Evolutionary conservation across 2,797 vertebrate genomes (phyloP).

Genomic region (Lepidocolaptes lacrymiger): DNA sequence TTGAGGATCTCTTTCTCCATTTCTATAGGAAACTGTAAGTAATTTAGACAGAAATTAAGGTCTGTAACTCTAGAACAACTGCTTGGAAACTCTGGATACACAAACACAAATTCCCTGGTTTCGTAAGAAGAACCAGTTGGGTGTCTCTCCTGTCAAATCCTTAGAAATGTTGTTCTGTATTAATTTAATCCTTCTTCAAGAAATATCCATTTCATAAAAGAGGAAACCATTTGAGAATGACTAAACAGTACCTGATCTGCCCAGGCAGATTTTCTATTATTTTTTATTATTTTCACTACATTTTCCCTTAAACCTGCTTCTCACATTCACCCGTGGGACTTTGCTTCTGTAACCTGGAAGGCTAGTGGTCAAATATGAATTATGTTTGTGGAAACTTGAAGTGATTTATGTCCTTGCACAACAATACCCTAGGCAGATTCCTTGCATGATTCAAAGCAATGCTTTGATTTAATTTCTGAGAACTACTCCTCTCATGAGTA

Average conservation of each 20-base stretch:
- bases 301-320: conserved; percentile 2
- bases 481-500: background rate
- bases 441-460: background rate
- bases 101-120: background rate
- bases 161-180: background rate
- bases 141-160: background rate
- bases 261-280: background rate
- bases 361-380: conserved; percentile 8
- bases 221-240: background rate
- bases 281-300: background rate
- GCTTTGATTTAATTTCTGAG: background rate
- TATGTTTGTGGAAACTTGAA: conserved; percentile 18
- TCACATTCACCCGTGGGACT: background rate
- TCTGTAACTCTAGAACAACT: background rate
- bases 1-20: background rate
- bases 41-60: background rate
- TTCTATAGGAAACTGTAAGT: conserved; percentile 1
- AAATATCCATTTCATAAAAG: background rate
- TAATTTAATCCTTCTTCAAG: background rate
- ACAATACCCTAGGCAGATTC: background rate
- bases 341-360: background rate
- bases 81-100: background rate
- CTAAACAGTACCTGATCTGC: background rate
- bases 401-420: background rate
- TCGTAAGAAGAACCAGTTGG: background rate